Evolutionary conservation across 2,888 invertebrate species (phyloP), one percentile per base, ranked within the genome.

Genomic region (Drosophila neutralis): DNA sequence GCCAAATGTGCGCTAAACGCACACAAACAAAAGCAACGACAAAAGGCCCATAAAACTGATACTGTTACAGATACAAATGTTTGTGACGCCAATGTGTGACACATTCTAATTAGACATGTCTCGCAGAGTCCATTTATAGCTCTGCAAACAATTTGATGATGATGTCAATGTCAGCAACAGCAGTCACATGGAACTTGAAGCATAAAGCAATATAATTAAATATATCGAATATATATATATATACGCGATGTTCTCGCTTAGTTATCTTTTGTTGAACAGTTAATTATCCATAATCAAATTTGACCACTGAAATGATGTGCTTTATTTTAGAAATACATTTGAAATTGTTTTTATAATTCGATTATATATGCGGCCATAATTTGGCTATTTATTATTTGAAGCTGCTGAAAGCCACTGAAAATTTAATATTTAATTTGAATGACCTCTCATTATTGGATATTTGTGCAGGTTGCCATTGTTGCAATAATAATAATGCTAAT

Each of bases 101-200:
- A 60, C 63, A 81, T 73, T 81, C 78, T 81, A 78, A 78, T 78
- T 78, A 81, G 65, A 63, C 62, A 76, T 35, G 48, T 71, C 63
- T 66, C 53, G 59, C 35, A 42, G 15, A 5, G 38, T 40, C 33
- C 27, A 27, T 53, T 48, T 58, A 48, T 66, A 15, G 61, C 36
- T 29, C 18, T n/a, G 38, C 45, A 6, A 33, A 35, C 35, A 45
- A 52, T 77, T 72, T 67, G 53, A 72, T 77, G 60, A 56, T 36
- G 63, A 61, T 65, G 52, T 68, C 68, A 73, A 49, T 65, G 66
- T 49, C 66, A 71, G 35, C 49, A 49, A 27, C 66, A 45, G 60
- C 69, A 75, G 54, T 29, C 35, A 45, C 8, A 49, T 69, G 70
- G 57, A 45, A 69, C 64, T 24, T 45, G 15, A 45, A 38, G 7